Evolutionary conservation across 2,113 vertebrate genomes (phyloP), one percentile per base, ranked within the genome.

Genomic region (Boleophthalmus pectinirostris): DNA sequence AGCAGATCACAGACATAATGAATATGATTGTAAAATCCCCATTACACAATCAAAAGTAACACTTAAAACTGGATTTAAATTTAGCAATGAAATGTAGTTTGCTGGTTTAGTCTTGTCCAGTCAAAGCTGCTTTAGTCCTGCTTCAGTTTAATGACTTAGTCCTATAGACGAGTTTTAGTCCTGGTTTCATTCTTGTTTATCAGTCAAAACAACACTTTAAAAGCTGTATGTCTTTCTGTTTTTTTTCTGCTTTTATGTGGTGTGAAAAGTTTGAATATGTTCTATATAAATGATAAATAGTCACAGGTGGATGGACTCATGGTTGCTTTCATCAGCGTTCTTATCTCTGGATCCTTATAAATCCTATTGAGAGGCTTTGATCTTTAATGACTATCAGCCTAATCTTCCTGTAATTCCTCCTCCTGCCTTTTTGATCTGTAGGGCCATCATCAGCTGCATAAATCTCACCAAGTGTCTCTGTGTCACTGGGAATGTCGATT

Each of bases 281-380:
- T 13, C 3, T 66, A 69, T 54, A 75, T 75, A 66, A 70, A 29
- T 66, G 69, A 58, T 69, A 65, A 56, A 77, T 68, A 46, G 67
- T 71, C 43, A 81, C 23, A 51, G 76, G 77, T 69, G 73, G 29
- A 69, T 29, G 75, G 46, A 58, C 67, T 75, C 67, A 68, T 54
- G 69, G 54, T 77, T 51, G 67, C 73, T 75, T 80, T 82, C 66
- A 70, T 75, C 68, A 60, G 16, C 2, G 51, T 16, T 49, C 49
- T 49, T 77, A 43, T 82, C 78, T 21, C 38, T 35, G 18, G 69
- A 70, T 24, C 65, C 65, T 66, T 66, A 66, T 33, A 63, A 60
- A 66, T 13, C 67, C 43, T 45, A 5, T 70, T 64, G 35, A 69
- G 56, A 24, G 5, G 0, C 54, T 68, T 79, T 69, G 46, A 25